Evolutionary conservation across 2,888 invertebrate species (phyloP).

Genomic region (Alloplasta piceator): DNA sequence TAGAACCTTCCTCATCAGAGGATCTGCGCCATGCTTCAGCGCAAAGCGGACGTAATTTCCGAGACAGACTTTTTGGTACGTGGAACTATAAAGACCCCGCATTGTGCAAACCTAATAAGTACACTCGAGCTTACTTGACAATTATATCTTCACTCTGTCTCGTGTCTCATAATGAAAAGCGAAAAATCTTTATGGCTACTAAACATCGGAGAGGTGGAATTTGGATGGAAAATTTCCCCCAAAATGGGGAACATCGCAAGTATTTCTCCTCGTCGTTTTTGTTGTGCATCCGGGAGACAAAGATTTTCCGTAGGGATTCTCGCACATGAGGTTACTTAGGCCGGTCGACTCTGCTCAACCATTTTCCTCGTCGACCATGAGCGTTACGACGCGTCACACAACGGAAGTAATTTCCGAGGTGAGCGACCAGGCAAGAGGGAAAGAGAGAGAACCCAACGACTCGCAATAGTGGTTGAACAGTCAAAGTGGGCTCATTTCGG

Average conservation of each 20-base stretch:
- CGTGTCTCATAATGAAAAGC: conserved; percentile 2
- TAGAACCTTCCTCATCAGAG: conserved; percentile 38
- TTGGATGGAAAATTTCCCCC: background rate
- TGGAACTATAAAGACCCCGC: conserved; percentile 33
- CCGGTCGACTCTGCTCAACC: conserved; percentile 40
- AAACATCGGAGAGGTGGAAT: conserved; percentile 23
- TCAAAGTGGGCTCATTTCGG: conserved; percentile 83
- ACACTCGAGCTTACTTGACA: conserved; percentile 43
- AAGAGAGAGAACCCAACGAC: conserved; percentile 50
- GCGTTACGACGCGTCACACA: conserved; percentile 67
- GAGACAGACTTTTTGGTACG: conserved; percentile 62
- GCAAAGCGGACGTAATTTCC: conserved; percentile 68
- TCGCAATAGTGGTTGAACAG: conserved; percentile 83
- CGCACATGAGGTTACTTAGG: conserved; percentile 45
- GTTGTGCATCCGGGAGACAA: conserved; percentile 44
- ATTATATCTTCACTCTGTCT: conserved; percentile 20
- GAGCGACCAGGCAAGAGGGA: conserved; percentile 72
- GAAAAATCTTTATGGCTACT: conserved; percentile 42
- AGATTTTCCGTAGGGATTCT: conserved; percentile 46
- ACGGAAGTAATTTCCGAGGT: conserved; percentile 83
- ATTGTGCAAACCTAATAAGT: conserved; percentile 20
- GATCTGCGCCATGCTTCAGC: conserved; percentile 27
- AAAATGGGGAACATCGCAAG: background rate
- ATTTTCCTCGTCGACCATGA: conserved; percentile 51
- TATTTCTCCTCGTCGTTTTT: conserved; percentile 37